phyloP scores from a whole-genome alignment of 35 echinoderm and acorn worm genomes.

The Strongylocentrotus purpuratus region DNA sequence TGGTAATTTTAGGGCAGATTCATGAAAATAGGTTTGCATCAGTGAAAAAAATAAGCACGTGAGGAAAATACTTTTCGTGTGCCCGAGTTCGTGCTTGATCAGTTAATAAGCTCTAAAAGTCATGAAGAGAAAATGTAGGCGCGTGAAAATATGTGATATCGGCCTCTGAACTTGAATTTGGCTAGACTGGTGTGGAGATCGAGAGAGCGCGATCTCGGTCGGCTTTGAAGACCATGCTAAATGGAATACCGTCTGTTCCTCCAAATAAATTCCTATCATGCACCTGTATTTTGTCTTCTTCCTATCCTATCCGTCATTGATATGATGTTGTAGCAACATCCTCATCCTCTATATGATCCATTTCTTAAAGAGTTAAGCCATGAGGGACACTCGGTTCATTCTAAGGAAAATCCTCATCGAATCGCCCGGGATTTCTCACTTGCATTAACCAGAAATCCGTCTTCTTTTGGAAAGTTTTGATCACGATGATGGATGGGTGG shows the following conservation, averaged over 20 bases:
- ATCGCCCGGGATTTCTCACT: neutral
- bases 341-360: neutral
- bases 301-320: neutral
- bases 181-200: neutral
- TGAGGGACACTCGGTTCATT: constrained; percentile 1
- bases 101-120: neutral
- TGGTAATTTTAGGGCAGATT: no score
- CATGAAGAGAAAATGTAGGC: neutral
- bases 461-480: constrained; percentile 12
- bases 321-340: neutral
- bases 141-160: neutral
- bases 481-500: neutral
- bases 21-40: no score
- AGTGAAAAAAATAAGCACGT: no score
- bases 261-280: neutral
- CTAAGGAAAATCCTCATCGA: neutral
- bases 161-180: neutral
- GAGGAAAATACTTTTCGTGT: neutral
- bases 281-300: neutral
- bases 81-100: neutral
- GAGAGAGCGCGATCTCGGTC: neutral
- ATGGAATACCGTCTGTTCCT: neutral
- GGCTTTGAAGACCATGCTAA: neutral
- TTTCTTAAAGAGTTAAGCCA: constrained; percentile 5
- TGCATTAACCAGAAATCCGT: neutral